Percentiles rank a stretch among this genome's conserved stretches.
Evolutionary conservation across 2,797 vertebrate genomes (phyloP).

Genomic region (Pitangus sulphuratus): DNA sequence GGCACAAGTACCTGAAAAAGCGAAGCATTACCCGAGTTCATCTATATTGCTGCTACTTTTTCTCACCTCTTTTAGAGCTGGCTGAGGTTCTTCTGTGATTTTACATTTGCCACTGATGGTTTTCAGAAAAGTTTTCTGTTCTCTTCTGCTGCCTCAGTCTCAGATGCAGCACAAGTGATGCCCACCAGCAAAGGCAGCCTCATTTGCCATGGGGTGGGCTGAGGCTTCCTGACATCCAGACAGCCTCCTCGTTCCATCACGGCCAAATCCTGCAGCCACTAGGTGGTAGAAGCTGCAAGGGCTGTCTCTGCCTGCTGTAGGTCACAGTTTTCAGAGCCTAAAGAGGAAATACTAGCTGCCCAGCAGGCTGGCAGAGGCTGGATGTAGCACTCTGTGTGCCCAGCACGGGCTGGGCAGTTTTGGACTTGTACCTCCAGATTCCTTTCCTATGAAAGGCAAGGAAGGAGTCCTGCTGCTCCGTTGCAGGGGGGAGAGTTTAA

Average conservation of each 20-base stretch:
- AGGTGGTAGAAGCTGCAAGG: constrained; percentile 60
- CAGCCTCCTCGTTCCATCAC: neutral
- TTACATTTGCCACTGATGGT: neutral
- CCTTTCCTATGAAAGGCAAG: neutral
- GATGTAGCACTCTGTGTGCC: neutral
- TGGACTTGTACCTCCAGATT: neutral
- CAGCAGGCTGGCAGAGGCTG: neutral
- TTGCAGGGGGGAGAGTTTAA: neutral
- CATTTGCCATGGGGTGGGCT: neutral
- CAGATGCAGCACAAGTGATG: neutral
- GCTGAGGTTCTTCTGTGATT: neutral
- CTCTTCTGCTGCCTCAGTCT: neutral
- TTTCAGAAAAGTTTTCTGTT: neutral
- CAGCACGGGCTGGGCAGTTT: neutral
- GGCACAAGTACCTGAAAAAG: neutral
- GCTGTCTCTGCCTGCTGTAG: neutral
- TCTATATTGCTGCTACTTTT: neutral
- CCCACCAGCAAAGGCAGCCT: neutral
- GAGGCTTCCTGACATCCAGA: neutral
- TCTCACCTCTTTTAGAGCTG: neutral
- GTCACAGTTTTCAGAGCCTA: neutral
- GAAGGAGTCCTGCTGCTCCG: neutral
- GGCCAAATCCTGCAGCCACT: neutral
- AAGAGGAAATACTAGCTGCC: neutral
- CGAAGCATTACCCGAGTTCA: neutral